phyloP scores from a whole-genome alignment of 2,797 vertebrate genomes.

The Onychomys arenicola region DNA sequence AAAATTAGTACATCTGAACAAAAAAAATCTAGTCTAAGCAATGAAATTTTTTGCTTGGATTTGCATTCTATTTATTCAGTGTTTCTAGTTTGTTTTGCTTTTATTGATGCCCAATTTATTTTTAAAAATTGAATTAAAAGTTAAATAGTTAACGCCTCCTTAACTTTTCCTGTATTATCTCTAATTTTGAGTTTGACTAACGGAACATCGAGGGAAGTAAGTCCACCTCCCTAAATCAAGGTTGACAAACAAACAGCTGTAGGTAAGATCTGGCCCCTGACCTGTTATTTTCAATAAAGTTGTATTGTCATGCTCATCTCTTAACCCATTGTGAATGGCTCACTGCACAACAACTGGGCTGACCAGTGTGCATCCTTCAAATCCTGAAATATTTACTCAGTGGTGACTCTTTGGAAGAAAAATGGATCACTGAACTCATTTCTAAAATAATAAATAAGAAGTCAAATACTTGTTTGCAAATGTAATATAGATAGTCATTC shows the following conservation, averaged over 20 bases:
- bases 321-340: neutral
- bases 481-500: neutral
- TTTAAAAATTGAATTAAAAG: slow-evolving; percentile 7
- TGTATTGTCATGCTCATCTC: neutral
- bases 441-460: neutral
- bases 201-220: neutral
- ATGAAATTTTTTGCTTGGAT: neutral
- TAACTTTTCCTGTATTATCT: neutral
- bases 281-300: slow-evolving; percentile 5
- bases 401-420: neutral
- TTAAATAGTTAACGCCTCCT: neutral
- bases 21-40: neutral
- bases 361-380: neutral
- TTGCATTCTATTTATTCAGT: neutral
- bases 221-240: neutral
- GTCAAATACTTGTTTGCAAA: neutral
- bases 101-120: neutral
- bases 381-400: neutral
- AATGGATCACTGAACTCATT: neutral
- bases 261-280: neutral
- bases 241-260: neutral
- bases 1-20: neutral
- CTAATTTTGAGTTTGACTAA: neutral
- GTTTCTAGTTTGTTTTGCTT: neutral
- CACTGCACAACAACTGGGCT: neutral